Evolutionary conservation across 2,888 invertebrate genomes (phyloP).

Genomic region (Lasius platythorax): DNA sequence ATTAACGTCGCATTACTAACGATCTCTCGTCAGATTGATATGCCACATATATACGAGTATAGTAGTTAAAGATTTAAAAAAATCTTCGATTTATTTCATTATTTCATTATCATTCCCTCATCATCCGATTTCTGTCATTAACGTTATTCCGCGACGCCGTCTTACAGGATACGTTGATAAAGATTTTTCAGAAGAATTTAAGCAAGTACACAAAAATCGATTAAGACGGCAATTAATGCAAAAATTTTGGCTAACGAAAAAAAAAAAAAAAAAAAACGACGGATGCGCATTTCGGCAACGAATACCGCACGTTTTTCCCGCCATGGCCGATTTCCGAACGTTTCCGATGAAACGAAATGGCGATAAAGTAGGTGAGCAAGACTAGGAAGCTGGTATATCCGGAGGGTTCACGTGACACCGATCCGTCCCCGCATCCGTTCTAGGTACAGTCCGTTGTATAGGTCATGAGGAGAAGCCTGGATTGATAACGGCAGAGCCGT

Average conservation of each 20-base stretch:
- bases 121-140: not conserved
- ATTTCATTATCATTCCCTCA: not conserved
- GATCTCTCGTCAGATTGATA: not conserved
- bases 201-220: not conserved
- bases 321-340: slow-evolving; percentile 55
- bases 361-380: slow-evolving; percentile 83
- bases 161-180: not conserved
- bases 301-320: not conserved
- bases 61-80: not conserved
- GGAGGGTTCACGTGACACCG: slow-evolving; percentile 85
- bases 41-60: not conserved
- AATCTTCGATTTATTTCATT: not conserved
- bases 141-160: not conserved
- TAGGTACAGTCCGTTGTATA: slow-evolving; percentile 76
- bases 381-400: slow-evolving; percentile 85
- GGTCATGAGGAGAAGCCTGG: slow-evolving; percentile 63
- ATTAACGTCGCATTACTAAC: slow-evolving; percentile 3
- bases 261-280: not conserved
- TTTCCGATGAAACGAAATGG: slow-evolving; percentile 74
- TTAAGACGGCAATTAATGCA: not conserved
- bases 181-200: not conserved
- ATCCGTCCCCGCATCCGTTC: slow-evolving; percentile 84
- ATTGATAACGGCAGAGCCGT: slow-evolving; percentile 33
- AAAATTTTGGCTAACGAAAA: not conserved
- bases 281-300: not conserved